Evolutionary conservation across 1,140 invertebrate species (phyloP).

Genomic region (Psix sp.): DNA sequence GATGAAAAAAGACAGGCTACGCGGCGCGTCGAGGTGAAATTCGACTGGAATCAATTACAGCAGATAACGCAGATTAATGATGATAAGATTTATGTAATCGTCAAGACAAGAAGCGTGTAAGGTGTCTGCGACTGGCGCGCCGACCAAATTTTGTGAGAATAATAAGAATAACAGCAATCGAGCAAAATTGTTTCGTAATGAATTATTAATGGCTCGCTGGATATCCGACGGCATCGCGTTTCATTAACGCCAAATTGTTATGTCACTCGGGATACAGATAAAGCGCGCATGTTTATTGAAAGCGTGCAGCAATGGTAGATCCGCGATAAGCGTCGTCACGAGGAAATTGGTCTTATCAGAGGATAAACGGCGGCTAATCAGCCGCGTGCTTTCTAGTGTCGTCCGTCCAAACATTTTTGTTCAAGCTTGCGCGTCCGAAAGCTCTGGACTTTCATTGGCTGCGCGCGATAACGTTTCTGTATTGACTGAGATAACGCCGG

Average conservation of each 20-base stretch:
- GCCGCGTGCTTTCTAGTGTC: conserved; percentile 30
- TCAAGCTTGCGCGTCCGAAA: no score
- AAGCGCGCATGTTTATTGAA: conserved; percentile 18
- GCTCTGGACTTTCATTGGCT: no score
- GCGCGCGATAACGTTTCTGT: no score
- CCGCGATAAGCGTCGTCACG: conserved; percentile 30
- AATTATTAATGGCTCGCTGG: conserved; percentile 21
- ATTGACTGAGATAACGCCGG: no score
- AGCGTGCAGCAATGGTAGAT: conserved; percentile 39
- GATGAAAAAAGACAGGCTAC: no score
- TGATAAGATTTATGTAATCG: no score
- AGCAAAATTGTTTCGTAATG: conserved; percentile 5
- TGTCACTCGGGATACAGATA: conserved; percentile 26
- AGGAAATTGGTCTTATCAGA: conserved; percentile 40
- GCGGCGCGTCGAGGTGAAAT: no score
- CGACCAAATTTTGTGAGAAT: neutral
- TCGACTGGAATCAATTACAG: no score
- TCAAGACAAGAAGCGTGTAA: no score
- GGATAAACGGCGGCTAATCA: conserved; percentile 27
- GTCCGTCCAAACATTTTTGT: no score
- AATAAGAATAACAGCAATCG: neutral
- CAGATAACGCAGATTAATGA: no score
- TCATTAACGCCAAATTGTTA: conserved; percentile 36
- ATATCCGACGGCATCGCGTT: conserved; percentile 15
- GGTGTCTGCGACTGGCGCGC: neutral